Evolutionary conservation across 2,113 vertebrate genomes (phyloP), one percentile per base, ranked within the genome.

Genomic region (Myiozetetes cayanensis): DNA sequence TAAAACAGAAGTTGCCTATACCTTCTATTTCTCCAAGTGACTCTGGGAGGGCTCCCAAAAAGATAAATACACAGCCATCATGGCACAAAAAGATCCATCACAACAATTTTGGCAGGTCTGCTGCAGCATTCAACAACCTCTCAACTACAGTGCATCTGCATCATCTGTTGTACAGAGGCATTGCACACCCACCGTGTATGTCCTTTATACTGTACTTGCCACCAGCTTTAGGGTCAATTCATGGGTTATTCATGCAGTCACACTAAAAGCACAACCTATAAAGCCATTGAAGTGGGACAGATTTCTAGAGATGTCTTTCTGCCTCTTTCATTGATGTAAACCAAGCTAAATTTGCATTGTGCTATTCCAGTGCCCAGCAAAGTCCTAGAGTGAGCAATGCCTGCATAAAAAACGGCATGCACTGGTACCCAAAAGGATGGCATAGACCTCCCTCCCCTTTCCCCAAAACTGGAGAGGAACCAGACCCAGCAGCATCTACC

Each of bases 101-200:
- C 33, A 44, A 20, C 39, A 65, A 65, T 66, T 78, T 16, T 52
- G 27, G 4, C n/a, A 21, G 23, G 33, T 87, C 68, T 89, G 16
- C 24, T 68, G 22, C 52, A 85, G 31, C 24, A 65, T 72, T 72
- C 33, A 63, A 9, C 24, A 58, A 3, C 28, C 20, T 80, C 56
- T 65, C 53, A 44, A 4, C 37, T 62, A 8, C 6, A 33, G 35
- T 4, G 0, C 49, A 52, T 41, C 44, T 66, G 46, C 22, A 47
- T 41, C 52, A 47, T 17, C 39, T 43, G 27, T 61, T 14, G 3
- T 61, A 55, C 27, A 79, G 56, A 49, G 10, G 18, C 18, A 59
- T 5, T 53, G 21, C 49, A 65, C 53, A 43, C 14, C 11, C 13
- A 24, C 6, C 1, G 0, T 0, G 0, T 14, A 23, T 14, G 10